Evolutionary conservation across 2,888 invertebrate genomes (phyloP).

Genomic region (Isotomurus palustris): DNA sequence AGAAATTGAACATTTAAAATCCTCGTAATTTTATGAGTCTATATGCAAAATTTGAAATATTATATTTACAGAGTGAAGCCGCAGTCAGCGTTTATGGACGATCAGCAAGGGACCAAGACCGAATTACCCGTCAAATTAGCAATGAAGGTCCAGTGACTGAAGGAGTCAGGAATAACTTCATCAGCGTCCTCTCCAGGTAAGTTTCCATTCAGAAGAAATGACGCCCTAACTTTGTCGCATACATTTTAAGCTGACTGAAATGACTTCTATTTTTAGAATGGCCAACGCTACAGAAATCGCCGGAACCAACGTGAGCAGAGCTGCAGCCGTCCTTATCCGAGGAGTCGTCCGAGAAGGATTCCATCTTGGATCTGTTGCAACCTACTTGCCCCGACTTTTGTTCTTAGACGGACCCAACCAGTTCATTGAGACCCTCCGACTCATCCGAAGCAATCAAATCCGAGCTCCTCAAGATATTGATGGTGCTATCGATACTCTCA

Average conservation of each 20-base stretch:
- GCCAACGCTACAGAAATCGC: conserved; percentile 36
- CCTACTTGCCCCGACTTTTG: conserved; percentile 38
- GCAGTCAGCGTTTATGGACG: background rate
- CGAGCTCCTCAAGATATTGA: conserved; percentile 37
- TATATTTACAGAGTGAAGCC: background rate
- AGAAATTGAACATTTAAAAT: too few species aligned
- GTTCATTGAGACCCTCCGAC: conserved; percentile 38
- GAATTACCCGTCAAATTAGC: background rate
- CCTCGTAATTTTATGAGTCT: too few species aligned
- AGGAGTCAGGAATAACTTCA: conserved; percentile 10
- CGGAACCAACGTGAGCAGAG: conserved; percentile 34
- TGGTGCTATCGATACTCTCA: conserved; percentile 39
- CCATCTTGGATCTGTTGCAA: conserved; percentile 21
- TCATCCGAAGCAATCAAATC: conserved; percentile 39
- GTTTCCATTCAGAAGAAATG: too few species aligned
- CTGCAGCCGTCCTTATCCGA: conserved; percentile 33
- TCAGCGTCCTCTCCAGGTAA: background rate
- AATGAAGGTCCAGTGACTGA: conserved; percentile 6
- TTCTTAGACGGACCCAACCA: conserved; percentile 43
- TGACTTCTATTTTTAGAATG: too few species aligned
- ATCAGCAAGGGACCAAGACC: background rate
- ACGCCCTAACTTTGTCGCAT: too few species aligned
- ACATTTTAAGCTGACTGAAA: too few species aligned
- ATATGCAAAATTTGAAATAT: too few species aligned
- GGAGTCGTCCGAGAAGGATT: conserved; percentile 24